Evolutionary conservation across 2,888 invertebrate genomes (phyloP).

Genomic region (Microchrysa polita): DNA sequence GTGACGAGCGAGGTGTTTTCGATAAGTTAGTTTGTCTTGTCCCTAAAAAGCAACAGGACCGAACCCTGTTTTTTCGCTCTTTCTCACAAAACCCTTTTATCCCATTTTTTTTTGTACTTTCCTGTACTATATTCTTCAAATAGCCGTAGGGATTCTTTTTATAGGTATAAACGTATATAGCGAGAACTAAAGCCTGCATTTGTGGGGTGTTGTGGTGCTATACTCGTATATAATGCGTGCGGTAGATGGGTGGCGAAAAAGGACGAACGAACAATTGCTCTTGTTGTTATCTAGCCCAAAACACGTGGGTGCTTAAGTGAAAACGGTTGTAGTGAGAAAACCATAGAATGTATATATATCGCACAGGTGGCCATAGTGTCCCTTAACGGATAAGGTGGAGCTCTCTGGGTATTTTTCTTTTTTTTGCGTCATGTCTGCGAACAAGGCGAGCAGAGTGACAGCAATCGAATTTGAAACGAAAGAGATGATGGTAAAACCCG

Average conservation of each 20-base stretch:
- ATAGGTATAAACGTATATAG: not conserved
- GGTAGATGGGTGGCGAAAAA: not conserved
- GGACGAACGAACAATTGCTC: slow-evolving; percentile 14
- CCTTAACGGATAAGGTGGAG: slow-evolving; percentile 26
- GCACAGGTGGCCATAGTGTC: slow-evolving; percentile 19
- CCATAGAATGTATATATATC: slow-evolving; percentile 2
- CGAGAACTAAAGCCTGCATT: no score
- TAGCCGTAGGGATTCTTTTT: not conserved
- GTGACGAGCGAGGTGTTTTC: not conserved
- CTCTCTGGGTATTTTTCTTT: slow-evolving; percentile 20
- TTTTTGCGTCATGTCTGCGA: no score
- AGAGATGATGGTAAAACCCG: not conserved
- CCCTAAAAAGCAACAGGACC: not conserved
- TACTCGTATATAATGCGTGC: not conserved
- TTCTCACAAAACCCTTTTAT: not conserved
- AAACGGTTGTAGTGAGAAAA: slow-evolving; percentile 6
- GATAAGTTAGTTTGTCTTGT: not conserved
- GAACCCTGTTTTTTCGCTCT: not conserved
- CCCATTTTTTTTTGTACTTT: not conserved
- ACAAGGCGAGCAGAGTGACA: not conserved
- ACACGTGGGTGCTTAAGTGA: slow-evolving; percentile 38
- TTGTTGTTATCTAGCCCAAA: slow-evolving; percentile 21
- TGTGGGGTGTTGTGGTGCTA: no score
- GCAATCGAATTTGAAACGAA: not conserved
- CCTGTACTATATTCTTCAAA: not conserved